phyloP scores from a whole-genome alignment of 2,888 invertebrate genomes.

The Drosophila aldrichi region DNA sequence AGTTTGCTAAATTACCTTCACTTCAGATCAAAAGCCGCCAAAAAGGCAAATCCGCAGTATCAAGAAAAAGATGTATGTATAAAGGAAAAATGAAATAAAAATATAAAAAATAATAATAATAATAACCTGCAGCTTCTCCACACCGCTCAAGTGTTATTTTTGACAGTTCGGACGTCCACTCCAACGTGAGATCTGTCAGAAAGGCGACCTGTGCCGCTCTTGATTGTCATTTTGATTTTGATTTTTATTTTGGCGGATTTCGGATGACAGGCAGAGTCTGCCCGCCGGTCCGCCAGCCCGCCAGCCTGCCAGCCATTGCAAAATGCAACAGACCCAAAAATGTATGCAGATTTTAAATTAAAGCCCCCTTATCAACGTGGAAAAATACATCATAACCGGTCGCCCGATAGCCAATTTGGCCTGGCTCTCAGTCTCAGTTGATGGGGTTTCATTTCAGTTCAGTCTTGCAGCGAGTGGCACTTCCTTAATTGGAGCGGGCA shows the following conservation, averaged over 20 bases:
- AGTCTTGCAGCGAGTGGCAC: constrained; percentile 55
- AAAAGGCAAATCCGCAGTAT: constrained; percentile 39
- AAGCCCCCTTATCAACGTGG: constrained; percentile 69
- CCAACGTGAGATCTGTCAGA: constrained; percentile 80
- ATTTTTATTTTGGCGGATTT: constrained; percentile 56
- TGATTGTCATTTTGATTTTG: constrained; percentile 61
- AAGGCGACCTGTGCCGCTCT: constrained; percentile 70
- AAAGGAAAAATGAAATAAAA: constrained; percentile 18
- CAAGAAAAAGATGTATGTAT: neutral
- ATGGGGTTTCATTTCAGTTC: constrained; percentile 37
- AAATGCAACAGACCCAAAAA: constrained; percentile 67
- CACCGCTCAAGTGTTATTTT: constrained; percentile 71
- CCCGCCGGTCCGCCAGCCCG: constrained; percentile 19
- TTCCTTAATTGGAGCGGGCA: constrained; percentile 76
- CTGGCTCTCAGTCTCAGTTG: constrained; percentile 58
- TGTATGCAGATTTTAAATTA: constrained; percentile 78
- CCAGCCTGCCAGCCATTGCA: constrained; percentile 40
- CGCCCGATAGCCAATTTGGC: constrained; percentile 69
- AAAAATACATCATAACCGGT: constrained; percentile 59
- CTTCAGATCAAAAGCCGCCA: constrained; percentile 69
- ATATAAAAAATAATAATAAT: constrained; percentile 22
- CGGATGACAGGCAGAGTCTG: constrained; percentile 30
- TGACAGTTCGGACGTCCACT: constrained; percentile 74
- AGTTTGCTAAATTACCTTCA: constrained; percentile 75
- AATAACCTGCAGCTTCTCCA: constrained; percentile 55